Percentiles rank a stretch among this genome's conserved stretches.
phyloP scores from a whole-genome alignment of 2,113 vertebrate species.

The Puntigrus tetrazona region DNA sequence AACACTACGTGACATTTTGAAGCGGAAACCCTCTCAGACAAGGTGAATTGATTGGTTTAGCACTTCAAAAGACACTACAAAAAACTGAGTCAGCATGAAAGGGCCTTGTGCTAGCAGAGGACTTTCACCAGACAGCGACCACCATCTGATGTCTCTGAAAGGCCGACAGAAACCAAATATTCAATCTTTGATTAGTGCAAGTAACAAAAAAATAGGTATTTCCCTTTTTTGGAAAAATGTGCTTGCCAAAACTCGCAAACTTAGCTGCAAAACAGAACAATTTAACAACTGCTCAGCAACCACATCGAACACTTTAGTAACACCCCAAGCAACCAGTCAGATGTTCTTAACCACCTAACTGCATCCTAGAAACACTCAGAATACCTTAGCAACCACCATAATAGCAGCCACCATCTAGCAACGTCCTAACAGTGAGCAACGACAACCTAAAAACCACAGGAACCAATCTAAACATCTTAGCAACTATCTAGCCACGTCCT shows the following conservation, averaged over 20 bases:
- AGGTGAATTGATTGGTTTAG: constrained; percentile 34
- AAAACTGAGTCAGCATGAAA: constrained; percentile 39
- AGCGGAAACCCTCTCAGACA: constrained; percentile 30
- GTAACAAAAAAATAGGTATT: not conserved
- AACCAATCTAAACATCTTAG: not conserved
- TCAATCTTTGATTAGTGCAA: not conserved
- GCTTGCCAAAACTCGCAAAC: not conserved
- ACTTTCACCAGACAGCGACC: not conserved
- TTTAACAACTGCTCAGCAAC: not conserved
- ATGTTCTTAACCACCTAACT: not conserved
- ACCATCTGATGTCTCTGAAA: not conserved
- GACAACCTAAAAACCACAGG: not conserved
- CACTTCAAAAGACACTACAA: constrained; percentile 35
- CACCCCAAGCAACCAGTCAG: not conserved
- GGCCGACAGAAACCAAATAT: not conserved
- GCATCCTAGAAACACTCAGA: not conserved
- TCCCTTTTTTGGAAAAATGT: not conserved
- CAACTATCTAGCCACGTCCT: not conserved
- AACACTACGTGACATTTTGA: constrained; percentile 38
- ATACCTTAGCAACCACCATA: not conserved
- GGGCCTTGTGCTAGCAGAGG: not conserved
- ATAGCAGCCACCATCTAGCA: not conserved
- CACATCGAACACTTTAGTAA: too few species aligned
- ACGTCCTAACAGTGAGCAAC: not conserved
- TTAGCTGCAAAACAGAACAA: not conserved